phyloP scores from a whole-genome alignment of 2,888 invertebrate species.

The Mylabris sibirica region DNA sequence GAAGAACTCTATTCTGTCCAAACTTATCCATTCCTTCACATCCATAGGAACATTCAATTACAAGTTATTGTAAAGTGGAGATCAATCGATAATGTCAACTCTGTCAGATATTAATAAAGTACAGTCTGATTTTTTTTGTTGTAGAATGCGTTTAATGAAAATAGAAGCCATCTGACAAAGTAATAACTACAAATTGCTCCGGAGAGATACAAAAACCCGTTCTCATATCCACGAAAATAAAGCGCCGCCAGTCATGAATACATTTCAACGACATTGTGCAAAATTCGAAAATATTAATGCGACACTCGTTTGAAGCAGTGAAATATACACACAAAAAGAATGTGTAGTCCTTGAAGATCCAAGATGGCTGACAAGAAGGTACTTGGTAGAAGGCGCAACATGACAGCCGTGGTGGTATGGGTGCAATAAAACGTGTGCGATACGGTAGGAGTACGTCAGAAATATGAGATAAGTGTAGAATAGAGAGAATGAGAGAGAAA shows the following conservation, averaged over 20 bases:
- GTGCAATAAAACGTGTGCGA: slow-evolving; percentile 57
- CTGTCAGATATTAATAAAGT: slow-evolving; percentile 5
- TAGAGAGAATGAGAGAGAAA: slow-evolving; percentile 48
- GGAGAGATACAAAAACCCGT: slow-evolving; percentile 20
- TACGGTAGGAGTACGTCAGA: slow-evolving; percentile 54
- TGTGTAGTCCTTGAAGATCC: slow-evolving; percentile 45
- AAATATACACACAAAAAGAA: slow-evolving; percentile 36
- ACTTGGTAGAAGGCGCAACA: slow-evolving; percentile 49
- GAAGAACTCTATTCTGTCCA: no score
- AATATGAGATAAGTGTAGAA: slow-evolving; percentile 50
- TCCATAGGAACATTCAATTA: not conserved
- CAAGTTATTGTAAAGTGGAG: not conserved
- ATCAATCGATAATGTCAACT: not conserved
- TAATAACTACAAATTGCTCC: slow-evolving; percentile 32
- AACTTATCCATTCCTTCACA: not conserved
- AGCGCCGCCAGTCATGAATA: slow-evolving; percentile 36
- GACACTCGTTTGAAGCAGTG: slow-evolving; percentile 37
- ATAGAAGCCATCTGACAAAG: slow-evolving; percentile 29
- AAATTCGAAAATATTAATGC: slow-evolving; percentile 39
- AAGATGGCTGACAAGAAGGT: slow-evolving; percentile 52
- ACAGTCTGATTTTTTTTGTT: slow-evolving; percentile 6
- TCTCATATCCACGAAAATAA: slow-evolving; percentile 34
- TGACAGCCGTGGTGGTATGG: slow-evolving; percentile 45
- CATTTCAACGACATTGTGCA: slow-evolving; percentile 37
- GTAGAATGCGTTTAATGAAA: slow-evolving; percentile 26